Base-by-base conservation (phyloP, 2,113 vertebrate species). In the mouse (Mus musculus) region DNA sequence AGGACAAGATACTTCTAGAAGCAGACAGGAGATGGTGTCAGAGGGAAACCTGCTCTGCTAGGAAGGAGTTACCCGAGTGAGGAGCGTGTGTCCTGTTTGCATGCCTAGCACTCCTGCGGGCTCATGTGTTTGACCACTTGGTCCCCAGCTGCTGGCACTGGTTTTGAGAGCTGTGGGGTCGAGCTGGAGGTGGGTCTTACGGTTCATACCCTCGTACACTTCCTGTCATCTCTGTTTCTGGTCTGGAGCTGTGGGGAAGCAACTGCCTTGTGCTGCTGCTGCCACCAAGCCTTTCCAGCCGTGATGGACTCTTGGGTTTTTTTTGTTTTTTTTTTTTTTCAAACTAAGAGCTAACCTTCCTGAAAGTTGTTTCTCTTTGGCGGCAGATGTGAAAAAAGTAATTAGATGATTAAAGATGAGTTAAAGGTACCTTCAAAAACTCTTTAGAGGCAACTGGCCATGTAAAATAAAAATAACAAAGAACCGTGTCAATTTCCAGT, bases 391-490 rank as follows among this genome's bases (percentile, higher is more conserved):
- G 56, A 61, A 54, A 61, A 61, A 39, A 61, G 36, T 8, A n/a
- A 59, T n/a, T 22, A 13, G 78, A 61, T 61, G 56, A 39, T 82
- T 56, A 56, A 56, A 20, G 78, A 24, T 73, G 78, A 67, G 20
- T 85, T 65, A 85, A 92, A 95, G 85, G 36, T 4, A 88, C 13
- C 39, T 90, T 88, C 39, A 76, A 69, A 69, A 63, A 54, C 5
- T 42, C 73, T 76, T 84, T 81, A 77, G 77, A 89, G 24, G 39
- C 39, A 75, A 24, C 72, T 24, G n/a, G 33, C 61, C 36, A 42
- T 24, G 72, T 78, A 67, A 93, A 84, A 78, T 93, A 73, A 84
- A 93, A 96, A 89, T 75, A 20, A 80, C 59, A 92, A 78, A 90
- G 24, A 71, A 94, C 73, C 11, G 24, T 82, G 77, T 30, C 26